phyloP scores from a whole-genome alignment of 2,888 invertebrate species.

The Polietes domitor region DNA sequence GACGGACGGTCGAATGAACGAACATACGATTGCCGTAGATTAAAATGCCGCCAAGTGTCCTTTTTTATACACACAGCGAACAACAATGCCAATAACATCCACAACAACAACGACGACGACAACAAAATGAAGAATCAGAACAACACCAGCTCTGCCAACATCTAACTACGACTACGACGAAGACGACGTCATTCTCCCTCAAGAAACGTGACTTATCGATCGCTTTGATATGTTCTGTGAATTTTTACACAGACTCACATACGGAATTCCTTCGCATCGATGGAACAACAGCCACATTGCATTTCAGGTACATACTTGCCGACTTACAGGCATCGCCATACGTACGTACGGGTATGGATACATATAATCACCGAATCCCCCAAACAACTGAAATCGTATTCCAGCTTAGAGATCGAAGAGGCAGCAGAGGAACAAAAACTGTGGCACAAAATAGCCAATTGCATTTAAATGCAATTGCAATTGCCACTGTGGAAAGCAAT shows the following conservation, averaged over 20 bases:
- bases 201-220: constrained; percentile 81
- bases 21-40: constrained; percentile 55
- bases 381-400: constrained; percentile 50
- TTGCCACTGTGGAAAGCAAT: constrained; percentile 34
- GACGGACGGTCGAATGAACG: background rate
- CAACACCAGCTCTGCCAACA: constrained; percentile 25
- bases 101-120: background rate
- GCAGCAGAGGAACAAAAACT: constrained; percentile 27
- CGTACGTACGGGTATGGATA: background rate
- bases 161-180: constrained; percentile 62
- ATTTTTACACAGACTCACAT: constrained; percentile 74
- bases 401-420: constrained; percentile 48
- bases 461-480: constrained; percentile 66
- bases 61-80: constrained; percentile 31
- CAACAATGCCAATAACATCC: constrained; percentile 32
- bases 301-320: background rate
- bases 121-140: constrained; percentile 17
- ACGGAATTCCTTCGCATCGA: constrained; percentile 50
- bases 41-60: constrained; percentile 66
- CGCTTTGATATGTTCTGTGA: constrained; percentile 80
- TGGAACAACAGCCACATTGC: constrained; percentile 28
- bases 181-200: constrained; percentile 67
- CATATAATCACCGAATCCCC: constrained; percentile 35
- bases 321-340: too few relatives aligned
- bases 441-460: constrained; percentile 59